Base-by-base conservation (phyloP, 2,797 vertebrate species). In the Carapus acus region DNA sequence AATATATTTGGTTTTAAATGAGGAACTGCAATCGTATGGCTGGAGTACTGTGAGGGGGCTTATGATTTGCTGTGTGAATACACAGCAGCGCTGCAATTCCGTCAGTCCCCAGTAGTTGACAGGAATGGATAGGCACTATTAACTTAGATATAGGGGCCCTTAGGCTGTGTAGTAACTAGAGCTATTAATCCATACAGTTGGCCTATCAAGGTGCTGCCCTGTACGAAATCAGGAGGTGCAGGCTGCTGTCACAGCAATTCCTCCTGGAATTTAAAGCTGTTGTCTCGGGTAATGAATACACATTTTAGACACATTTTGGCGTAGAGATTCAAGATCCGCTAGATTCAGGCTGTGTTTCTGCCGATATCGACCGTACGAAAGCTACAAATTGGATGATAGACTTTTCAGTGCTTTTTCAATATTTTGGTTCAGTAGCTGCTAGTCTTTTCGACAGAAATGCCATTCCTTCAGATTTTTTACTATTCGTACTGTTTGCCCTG, bases 171-270 rank as follows among this genome's bases (percentile, higher is more conserved):
- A 82, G 85, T 86, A 89, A 88, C 85, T 77, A 83, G 83, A 80
- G 83, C 85, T 86, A 89, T 90, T 88, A 89, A 89, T 90, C 87
- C 86, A 88, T 85, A 88, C 83, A 76, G 85, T 85, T 83, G 82
- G 77, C 78, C 77, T 82, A 88, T 88, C 82, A 82, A 85, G 78
- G 76, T 80, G 73, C 74, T 69, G 38, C 67, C 44, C 62, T 61
- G 61, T 74, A 74, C 73, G 63, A 56, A 55, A 81, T 83, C 82
- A 79, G 79, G 78, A 71, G 63, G 24, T 80, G 70, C 53, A 49
- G 61, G 62, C 67, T 57, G 70, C 67, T 79, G 75, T 78, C 79
- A 78, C 15, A 50, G 54, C 43, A 73, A 69, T 62, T 60, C 65
- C 48, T 33, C 34, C 49, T 67, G 56, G n/a, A 39, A 76, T 80